Percentiles rank a stretch among this genome's conserved stretches.
phyloP scores from a whole-genome alignment of 2,113 vertebrate species.

The Penelope pileata region DNA sequence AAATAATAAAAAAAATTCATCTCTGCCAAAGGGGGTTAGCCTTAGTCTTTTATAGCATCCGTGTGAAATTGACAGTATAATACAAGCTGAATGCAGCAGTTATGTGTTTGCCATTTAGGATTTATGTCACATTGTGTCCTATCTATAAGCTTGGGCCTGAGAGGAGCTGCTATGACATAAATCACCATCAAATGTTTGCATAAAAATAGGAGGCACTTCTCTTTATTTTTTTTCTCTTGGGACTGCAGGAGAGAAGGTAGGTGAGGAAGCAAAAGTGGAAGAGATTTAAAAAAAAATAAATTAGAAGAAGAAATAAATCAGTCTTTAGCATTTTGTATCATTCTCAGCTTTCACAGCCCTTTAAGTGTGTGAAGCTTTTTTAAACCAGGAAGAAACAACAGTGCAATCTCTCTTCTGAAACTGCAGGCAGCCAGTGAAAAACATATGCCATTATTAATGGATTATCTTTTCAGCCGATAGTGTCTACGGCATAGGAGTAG shows the following conservation, averaged over 20 bases:
- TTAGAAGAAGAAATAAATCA: not conserved
- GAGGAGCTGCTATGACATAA: slow-evolving; percentile 7
- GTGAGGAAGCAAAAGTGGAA: not conserved
- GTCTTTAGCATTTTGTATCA: not conserved
- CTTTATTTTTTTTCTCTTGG: not conserved
- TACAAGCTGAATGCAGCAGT: not conserved
- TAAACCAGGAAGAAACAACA: not conserved
- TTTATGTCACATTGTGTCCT: slow-evolving; percentile 10
- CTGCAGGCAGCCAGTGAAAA: not conserved
- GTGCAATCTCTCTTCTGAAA: not conserved
- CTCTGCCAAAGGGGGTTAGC: not conserved
- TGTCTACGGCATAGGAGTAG: not conserved
- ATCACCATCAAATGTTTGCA: not conserved
- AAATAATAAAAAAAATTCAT: not conserved
- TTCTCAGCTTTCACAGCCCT: not conserved
- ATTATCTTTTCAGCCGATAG: not conserved
- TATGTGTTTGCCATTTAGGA: slow-evolving; percentile 15
- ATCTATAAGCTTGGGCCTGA: not conserved
- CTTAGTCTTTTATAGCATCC: not conserved
- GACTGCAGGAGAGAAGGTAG: not conserved
- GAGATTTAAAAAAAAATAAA: not conserved
- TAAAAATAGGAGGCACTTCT: not conserved
- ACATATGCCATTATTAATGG: not conserved
- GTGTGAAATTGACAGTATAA: not conserved
- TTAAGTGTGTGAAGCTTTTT: not conserved